Percentiles rank a stretch among this genome's conserved stretches.
phyloP scores from a whole-genome alignment of 2,113 vertebrate genomes.

The Zeus faber region DNA sequence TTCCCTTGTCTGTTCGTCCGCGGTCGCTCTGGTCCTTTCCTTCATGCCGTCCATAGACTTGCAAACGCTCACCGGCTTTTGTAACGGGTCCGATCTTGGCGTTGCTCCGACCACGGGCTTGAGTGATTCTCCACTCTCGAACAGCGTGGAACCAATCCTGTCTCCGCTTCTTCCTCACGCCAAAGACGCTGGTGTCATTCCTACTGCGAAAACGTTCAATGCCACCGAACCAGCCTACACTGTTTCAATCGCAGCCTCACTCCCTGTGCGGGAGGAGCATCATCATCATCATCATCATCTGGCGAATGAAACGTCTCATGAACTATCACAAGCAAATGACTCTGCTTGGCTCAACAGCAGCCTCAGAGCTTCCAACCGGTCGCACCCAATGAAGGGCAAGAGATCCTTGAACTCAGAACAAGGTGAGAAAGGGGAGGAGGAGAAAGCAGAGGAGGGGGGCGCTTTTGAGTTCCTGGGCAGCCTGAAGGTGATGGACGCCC shows the following conservation, averaged over 20 bases:
- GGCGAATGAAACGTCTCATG: not conserved
- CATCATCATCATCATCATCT: not conserved
- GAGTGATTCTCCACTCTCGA: not conserved
- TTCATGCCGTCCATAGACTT: slow-evolving; percentile 62
- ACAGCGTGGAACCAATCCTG: not conserved
- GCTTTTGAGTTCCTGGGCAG: slow-evolving; percentile 51
- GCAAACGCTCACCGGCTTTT: slow-evolving; percentile 23
- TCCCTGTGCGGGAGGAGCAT: too few species aligned
- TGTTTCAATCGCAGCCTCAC: too few species aligned
- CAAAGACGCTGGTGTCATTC: not conserved
- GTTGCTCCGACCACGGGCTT: not conserved
- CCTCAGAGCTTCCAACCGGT: not conserved
- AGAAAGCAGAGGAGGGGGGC: not conserved
- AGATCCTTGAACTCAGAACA: slow-evolving; percentile 29
- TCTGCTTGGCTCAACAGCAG: not conserved
- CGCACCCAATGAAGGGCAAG: slow-evolving; percentile 14
- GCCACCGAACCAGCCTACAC: not conserved
- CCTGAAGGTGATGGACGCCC: slow-evolving; percentile 61
- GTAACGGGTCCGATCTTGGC: slow-evolving; percentile 52
- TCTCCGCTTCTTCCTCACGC: not conserved
- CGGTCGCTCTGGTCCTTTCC: slow-evolving; percentile 68
- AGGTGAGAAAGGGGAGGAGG: not conserved
- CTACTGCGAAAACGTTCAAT: not conserved
- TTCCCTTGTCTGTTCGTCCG: slow-evolving; percentile 74
- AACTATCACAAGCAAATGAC: not conserved